Conservation (phyloP, 2,113 vertebrate genomes). For the Orcinus orca region DNA sequence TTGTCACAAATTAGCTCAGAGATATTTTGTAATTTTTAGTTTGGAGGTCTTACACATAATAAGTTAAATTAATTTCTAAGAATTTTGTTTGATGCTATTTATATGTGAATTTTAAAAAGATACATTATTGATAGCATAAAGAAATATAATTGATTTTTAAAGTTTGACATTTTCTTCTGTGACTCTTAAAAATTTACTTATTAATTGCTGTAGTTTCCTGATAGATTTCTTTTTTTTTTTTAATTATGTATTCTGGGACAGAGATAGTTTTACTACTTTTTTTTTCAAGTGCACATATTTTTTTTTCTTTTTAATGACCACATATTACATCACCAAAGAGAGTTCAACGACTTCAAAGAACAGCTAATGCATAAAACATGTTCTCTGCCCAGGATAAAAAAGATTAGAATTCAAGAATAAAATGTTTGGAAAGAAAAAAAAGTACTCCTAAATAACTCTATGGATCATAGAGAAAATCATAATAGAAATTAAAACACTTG, state of each 20-base stretch:
- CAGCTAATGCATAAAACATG: not conserved
- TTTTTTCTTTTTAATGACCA: not conserved
- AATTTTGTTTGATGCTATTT: not conserved
- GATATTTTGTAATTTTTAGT: not conserved
- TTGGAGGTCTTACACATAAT: not conserved
- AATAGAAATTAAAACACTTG: slow-evolving; percentile 10
- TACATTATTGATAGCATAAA: not conserved
- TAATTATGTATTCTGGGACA: not conserved
- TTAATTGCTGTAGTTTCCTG: not conserved
- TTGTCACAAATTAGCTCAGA: not conserved
- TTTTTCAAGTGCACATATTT: not conserved
- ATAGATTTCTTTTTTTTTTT: not conserved
- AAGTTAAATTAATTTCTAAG: not conserved
- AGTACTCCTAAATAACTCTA: not conserved
- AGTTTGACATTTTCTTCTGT: not conserved
- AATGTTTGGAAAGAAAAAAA: not conserved
- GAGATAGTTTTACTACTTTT: not conserved
- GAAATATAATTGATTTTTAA: not conserved
- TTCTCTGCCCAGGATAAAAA: not conserved
- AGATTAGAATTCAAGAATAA: slow-evolving; percentile 1
- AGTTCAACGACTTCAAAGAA: slow-evolving; percentile 11
- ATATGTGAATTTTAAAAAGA: not conserved
- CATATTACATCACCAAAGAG: not conserved
- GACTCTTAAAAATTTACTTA: not conserved
- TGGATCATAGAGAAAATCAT: not conserved